Conservation (phyloP, 2,797 vertebrate genomes). For the Nyctalus aviator region DNA sequence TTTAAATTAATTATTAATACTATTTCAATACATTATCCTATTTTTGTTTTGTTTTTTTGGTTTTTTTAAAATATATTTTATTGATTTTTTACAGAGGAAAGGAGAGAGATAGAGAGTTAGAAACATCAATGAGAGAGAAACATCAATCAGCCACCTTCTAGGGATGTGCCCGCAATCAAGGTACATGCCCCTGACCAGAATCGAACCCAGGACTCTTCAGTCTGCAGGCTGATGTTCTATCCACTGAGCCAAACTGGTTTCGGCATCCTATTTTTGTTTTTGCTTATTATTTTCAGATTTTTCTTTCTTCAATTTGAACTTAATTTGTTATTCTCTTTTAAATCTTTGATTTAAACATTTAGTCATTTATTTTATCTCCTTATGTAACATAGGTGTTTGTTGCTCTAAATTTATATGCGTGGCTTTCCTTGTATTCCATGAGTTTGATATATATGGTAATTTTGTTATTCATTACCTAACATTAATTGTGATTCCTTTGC, state of each 20-base stretch:
- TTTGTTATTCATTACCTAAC: conserved; percentile 20
- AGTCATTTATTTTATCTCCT: neutral
- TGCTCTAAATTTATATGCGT: neutral
- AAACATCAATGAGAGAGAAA: too few species aligned
- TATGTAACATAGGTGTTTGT: neutral
- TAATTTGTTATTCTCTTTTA: neutral
- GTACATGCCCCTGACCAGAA: too few species aligned
- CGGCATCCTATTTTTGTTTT: neutral
- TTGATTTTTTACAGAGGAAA: too few species aligned
- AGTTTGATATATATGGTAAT: neutral
- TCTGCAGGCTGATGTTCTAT: too few species aligned
- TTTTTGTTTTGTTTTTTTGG: neutral
- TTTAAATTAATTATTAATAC: neutral
- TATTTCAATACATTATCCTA: neutral
- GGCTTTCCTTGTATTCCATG: neutral
- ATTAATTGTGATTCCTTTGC: conserved; percentile 10
- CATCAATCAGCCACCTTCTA: too few species aligned
- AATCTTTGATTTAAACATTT: conserved; percentile 1
- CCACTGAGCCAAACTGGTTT: too few species aligned
- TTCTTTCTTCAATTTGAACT: neutral
- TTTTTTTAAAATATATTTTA: too few species aligned
- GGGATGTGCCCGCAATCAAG: too few species aligned
- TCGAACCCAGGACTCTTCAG: too few species aligned
- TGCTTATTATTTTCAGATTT: neutral
- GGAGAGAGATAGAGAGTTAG: too few species aligned